Evolutionary conservation across 2,888 invertebrate species (phyloP), one percentile per base, ranked within the genome.

Genomic region (Leptogaster cylindrica): DNA sequence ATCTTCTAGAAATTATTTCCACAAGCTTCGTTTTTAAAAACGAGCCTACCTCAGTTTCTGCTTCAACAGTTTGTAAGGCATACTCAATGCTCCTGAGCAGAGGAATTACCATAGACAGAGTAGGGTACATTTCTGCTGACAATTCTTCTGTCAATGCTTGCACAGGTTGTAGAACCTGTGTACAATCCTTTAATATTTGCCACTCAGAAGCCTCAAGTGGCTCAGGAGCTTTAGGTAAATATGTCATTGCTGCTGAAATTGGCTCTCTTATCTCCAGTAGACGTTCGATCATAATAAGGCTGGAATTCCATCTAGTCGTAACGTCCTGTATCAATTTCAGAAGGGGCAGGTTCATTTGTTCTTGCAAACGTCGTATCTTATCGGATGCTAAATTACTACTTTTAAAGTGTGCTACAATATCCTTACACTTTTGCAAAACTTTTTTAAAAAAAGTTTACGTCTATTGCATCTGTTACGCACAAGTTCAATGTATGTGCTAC

Each of bases 261-360:
- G 69, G 67, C 50, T 64, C 52, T 48, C 50, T 64, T n/a, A 68
- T 27, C 14, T 7, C 10, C 6, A 3, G 6, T n/a, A 68, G 16
- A 31, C 41, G 33, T 50, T 55, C 4, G 46, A 69, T 23, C 61
- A 66, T 61, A n/a, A 51, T 55, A 6, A 64, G 12, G 1, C 66
- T 48, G 3, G 69, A 68, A 20, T 66, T 69, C 66, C 69, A 69
- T 64, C 58, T 64, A 1, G 67, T 65, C 12, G 46, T 20, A 5
- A 65, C 65, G 65, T 67, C 61, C 18, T 69, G 67, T 10, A 65
- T 65, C 12, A 69, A 10, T 27, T 65, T 69, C 2, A 65, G 25
- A 12, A 50, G 33, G 1, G 31, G 48, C 4, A 61, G 25, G 2
- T 20, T 8, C 51, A 68, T 65, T 31, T 61, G 46, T 20, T 41